phyloP scores from a whole-genome alignment of 2,113 vertebrate species.

The Tetrax tetrax region DNA sequence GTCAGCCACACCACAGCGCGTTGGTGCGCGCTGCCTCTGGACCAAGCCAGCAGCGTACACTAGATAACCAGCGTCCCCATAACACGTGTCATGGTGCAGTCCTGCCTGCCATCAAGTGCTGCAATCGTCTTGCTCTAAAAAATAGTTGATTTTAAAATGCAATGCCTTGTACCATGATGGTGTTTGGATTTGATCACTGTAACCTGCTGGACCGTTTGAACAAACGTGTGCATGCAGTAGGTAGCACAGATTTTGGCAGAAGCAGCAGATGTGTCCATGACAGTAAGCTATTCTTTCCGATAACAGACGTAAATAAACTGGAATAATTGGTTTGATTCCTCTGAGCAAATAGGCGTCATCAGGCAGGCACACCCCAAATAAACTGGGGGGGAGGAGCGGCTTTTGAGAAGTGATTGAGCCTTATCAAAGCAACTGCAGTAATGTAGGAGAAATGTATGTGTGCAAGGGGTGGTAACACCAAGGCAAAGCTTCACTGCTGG shows the following conservation, averaged over 20 bases:
- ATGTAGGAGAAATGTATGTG: not conserved
- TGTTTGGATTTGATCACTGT: not conserved
- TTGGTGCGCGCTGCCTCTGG: not conserved
- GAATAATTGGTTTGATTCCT: not conserved
- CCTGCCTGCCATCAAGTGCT: not conserved
- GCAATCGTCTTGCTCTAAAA: not conserved
- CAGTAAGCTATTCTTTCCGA: not conserved
- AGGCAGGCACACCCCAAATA: not conserved
- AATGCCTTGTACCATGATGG: rapidly evolving
- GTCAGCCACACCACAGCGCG: rapidly evolving
- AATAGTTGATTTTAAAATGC: not conserved
- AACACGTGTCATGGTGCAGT: rapidly evolving
- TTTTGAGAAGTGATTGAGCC: not conserved
- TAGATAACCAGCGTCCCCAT: not conserved
- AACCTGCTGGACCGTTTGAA: not conserved
- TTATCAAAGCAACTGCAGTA: not conserved
- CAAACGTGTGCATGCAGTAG: rapidly evolving
- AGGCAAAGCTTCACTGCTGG: not conserved
- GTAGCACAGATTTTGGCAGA: not conserved
- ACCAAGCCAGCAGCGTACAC: rapidly evolving
- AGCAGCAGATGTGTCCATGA: not conserved
- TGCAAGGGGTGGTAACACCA: not conserved
- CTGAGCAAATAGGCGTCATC: not conserved
- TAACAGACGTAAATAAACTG: not conserved
- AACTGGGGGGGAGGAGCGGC: not conserved